These are phyloP conservation scores for Strongylocentrotus purpuratus DNA, from an alignment of 35 echinoderm and acorn worm genomes.

Conservation along the genomic window DNA sequence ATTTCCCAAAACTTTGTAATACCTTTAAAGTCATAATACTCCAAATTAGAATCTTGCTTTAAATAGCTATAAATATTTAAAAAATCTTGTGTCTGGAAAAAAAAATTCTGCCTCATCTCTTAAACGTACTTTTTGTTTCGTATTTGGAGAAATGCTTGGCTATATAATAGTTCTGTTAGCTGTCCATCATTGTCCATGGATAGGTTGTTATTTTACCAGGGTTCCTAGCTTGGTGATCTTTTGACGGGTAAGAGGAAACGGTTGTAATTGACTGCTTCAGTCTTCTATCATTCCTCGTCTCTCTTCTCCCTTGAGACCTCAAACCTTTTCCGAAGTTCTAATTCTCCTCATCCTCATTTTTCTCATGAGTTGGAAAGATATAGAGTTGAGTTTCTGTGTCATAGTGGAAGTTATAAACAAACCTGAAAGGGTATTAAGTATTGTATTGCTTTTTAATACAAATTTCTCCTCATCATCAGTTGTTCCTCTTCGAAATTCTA, in stretches of 20 bases:
- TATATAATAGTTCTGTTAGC: neutral
- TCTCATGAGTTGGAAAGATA: neutral
- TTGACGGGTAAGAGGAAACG: neutral
- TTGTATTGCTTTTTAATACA: no score
- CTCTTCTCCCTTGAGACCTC: neutral
- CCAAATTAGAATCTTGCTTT: no score
- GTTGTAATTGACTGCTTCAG: neutral
- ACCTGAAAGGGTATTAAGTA: neutral
- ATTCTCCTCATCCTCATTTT: neutral
- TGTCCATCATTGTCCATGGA: neutral
- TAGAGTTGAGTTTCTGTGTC: neutral
- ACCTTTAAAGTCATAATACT: no score
- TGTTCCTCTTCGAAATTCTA: no score
- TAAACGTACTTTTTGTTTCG: no score
- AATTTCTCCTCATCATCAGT: no score
- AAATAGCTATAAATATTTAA: no score
- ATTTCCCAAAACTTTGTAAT: no score
- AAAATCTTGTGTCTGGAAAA: no score
- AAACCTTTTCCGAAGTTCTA: neutral
- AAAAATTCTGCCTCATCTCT: no score
- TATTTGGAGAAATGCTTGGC: no score
- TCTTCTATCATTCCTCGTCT: neutral
- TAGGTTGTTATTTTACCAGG: neutral
- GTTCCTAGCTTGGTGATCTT: neutral
- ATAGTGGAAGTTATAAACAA: constrained; percentile 7